Percentiles rank a stretch among this genome's conserved stretches.
Evolutionary conservation across 2,113 vertebrate species (phyloP).

Genomic region (Phalacrocorax pelagicus): DNA sequence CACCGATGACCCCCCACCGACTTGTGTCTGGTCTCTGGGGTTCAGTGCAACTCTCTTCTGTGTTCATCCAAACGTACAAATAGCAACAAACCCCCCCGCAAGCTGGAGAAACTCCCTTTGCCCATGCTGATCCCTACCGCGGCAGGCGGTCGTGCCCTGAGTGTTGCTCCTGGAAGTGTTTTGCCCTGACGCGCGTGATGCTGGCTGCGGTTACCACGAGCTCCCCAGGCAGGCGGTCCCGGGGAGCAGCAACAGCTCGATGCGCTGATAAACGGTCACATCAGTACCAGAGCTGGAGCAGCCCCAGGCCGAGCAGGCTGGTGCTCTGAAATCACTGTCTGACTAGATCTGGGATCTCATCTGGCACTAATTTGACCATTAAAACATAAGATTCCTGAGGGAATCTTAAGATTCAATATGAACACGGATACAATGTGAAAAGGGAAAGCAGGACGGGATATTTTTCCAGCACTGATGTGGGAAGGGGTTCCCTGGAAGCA

Average conservation of each 20-base stretch:
- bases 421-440: accelerated
- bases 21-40: background rate
- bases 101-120: background rate
- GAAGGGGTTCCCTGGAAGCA: background rate
- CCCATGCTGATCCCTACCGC: background rate
- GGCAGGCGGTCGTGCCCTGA: accelerated
- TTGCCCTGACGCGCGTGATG: accelerated
- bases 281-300: background rate
- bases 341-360: background rate
- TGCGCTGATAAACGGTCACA: background rate
- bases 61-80: background rate
- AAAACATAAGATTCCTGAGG: background rate
- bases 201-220: no score
- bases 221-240: background rate
- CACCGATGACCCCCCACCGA: accelerated
- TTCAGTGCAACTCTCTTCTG: accelerated
- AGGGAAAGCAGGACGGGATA: background rate
- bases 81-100: background rate
- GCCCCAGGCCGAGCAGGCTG: background rate
- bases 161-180: background rate
- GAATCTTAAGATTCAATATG: background rate
- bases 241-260: background rate
- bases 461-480: background rate
- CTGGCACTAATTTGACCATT: background rate
- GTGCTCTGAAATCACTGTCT: background rate